Conservation (phyloP, 2,797 vertebrate species). For the Argentina silus region DNA sequence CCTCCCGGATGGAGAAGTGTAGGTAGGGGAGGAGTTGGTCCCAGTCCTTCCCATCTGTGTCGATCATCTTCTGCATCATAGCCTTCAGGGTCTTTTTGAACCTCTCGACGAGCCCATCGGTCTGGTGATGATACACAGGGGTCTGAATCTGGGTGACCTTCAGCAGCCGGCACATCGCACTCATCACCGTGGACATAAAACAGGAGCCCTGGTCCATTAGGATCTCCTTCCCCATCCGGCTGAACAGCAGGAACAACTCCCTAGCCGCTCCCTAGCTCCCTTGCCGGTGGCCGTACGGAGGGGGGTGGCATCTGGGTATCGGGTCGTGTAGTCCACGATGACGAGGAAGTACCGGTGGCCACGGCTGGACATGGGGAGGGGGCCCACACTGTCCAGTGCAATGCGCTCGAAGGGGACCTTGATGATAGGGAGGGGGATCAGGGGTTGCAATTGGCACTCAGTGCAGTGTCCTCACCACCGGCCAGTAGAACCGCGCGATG, state of each 20-base stretch:
- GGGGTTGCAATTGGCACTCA: background rate
- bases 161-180: background rate
- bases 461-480: background rate
- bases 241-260: slow-evolving; percentile 4
- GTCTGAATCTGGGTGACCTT: background rate
- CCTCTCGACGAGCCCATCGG: background rate
- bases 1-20: background rate
- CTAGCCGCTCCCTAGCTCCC: background rate
- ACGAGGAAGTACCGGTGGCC: slow-evolving; percentile 14
- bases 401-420: slow-evolving; percentile 9
- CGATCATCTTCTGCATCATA: slow-evolving; percentile 1
- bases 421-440: slow-evolving; percentile 9
- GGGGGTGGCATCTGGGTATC: no score
- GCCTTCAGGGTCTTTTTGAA: no score
- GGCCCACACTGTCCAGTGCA: slow-evolving; percentile 8
- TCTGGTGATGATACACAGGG: slow-evolving; percentile 3
- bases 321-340: slow-evolving; percentile 24
- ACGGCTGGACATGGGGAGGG: background rate
- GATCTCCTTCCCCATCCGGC: slow-evolving; percentile 2
- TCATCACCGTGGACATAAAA: background rate
- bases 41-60: background rate
- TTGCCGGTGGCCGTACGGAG: background rate
- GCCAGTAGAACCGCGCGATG: background rate
- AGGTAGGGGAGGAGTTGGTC: background rate
- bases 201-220: slow-evolving; percentile 15